Evolutionary conservation across 2,888 invertebrate genomes (phyloP), one percentile per base, ranked within the genome.

Genomic region (Himalopsyche tibetana): DNA sequence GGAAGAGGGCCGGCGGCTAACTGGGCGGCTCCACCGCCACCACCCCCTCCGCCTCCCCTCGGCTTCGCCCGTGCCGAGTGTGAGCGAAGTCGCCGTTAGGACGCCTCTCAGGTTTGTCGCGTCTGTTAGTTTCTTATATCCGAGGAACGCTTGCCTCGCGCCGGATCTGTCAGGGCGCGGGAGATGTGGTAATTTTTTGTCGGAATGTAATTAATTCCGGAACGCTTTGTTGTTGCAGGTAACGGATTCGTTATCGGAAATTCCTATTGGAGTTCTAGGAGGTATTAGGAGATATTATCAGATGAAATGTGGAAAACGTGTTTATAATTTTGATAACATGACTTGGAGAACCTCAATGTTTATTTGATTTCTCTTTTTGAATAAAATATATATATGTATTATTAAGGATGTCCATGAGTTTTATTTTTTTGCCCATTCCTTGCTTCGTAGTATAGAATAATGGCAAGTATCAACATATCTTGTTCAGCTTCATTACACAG

Each of bases 1-100:
- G 87, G 87, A 89, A 88, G 88, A 87, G 89, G 88, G 89, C 89
- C 86, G 89, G 89, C 84, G 90, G 90, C 63, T 8, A 63, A 88
- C 90, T 90, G 89, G 90, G 91, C 90, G 90, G 90, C 84, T 89
- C 89, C 89, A 51, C 87, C 88, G 82, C 88, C 87, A 56, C 87
- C 85, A 80, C 90, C 89, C 28, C 88, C 89, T 19, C 88, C 88
- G 56, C 86, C 87, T 63, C 83, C 85, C 90, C 90, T 91, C 91
- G 90, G 92, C 91, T 90, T 91, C 91, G 90, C 92, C 91, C 90
- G 91, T 91, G 89, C 89, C 90, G 89, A 36, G 90, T 90, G 88
- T 51, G 86, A 85, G 36, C 85, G 87, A 55, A 83, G 82, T 56
- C 88, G 84, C 88, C 87, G 85, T 84, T 88, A 87, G 85, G 84